These are phyloP conservation scores for Vulpes ferrilata DNA, from an alignment of 2,113 vertebrate genomes.

Conservation along the genomic window DNA sequence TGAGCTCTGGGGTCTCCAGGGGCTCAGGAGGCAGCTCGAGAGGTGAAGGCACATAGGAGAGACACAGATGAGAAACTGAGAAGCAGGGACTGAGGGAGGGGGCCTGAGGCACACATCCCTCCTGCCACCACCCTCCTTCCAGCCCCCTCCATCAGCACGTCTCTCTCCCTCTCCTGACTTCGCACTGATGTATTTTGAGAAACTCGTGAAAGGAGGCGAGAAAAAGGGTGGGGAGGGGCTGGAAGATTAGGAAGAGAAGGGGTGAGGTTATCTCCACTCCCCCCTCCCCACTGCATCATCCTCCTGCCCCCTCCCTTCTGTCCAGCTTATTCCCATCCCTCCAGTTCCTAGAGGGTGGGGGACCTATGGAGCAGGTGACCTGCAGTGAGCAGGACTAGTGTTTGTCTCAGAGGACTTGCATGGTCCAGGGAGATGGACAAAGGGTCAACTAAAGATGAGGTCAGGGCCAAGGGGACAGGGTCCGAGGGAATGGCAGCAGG, in stretches of 20 bases:
- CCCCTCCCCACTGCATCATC: not conserved
- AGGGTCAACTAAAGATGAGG: not conserved
- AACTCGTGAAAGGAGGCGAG: constrained; percentile 82
- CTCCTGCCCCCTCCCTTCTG: constrained; percentile 13
- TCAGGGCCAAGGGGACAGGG: not conserved
- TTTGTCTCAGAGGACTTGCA: not conserved
- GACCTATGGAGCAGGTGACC: constrained; percentile 33
- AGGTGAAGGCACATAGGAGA: not conserved
- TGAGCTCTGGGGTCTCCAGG: not conserved
- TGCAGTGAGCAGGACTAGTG: not conserved
- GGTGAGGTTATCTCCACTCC: constrained; percentile 68
- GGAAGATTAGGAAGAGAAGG: constrained; percentile 48
- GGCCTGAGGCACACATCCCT: not conserved
- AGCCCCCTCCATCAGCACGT: constrained; percentile 28
- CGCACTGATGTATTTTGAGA: constrained; percentile 83
- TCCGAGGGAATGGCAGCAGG: not conserved
- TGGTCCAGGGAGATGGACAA: not conserved
- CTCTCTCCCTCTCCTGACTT: constrained; percentile 76
- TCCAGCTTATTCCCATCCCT: constrained; percentile 14
- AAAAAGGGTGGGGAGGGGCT: constrained; percentile 72
- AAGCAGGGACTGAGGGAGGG: not conserved
- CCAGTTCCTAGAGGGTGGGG: constrained; percentile 43
- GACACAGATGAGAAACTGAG: not conserved
- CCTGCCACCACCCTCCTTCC: not conserved
- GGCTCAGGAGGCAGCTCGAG: not conserved